Percentiles rank a stretch among this genome's conserved stretches.
Evolutionary conservation across 2,888 invertebrate genomes (phyloP).

Genomic region (Uropetala carovei): DNA sequence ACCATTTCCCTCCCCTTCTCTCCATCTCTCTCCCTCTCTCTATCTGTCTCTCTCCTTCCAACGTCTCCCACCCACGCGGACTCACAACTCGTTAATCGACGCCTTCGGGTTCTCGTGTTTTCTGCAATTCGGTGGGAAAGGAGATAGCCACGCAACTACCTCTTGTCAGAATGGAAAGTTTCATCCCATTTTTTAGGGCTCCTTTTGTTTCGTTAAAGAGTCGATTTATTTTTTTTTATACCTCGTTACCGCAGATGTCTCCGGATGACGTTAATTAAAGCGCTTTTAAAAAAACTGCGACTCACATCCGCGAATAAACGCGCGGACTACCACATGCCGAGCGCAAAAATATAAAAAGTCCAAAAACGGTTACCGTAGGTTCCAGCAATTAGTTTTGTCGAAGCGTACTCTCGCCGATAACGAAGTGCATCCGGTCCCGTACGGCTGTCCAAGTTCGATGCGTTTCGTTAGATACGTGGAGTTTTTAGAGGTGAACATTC

Average conservation of each 20-base stretch:
- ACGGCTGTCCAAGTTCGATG: background rate
- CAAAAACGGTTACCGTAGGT: background rate
- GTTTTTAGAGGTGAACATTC: background rate
- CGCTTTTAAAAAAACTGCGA: background rate
- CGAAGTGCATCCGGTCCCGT: background rate
- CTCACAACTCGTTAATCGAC: slow-evolving; percentile 57
- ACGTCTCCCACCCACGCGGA: slow-evolving; percentile 3
- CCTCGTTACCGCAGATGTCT: slow-evolving; percentile 12
- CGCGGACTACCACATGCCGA: background rate
- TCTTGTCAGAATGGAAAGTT: slow-evolving; percentile 20
- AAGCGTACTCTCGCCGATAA: background rate
- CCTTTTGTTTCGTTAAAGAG: slow-evolving; percentile 1
- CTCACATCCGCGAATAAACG: background rate
- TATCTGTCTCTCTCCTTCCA: background rate
- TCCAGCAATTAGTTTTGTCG: background rate
- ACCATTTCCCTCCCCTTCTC: background rate
- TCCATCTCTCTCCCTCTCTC: background rate
- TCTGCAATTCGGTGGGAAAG: slow-evolving; percentile 29
- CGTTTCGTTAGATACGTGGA: background rate
- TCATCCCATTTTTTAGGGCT: slow-evolving; percentile 13
- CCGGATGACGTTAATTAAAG: slow-evolving; percentile 20
- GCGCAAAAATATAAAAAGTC: background rate
- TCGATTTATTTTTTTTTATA: background rate
- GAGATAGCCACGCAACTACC: slow-evolving; percentile 17
- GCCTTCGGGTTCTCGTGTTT: slow-evolving; percentile 39